Percentiles rank a stretch among this genome's conserved stretches.
These are phyloP conservation scores for Meiosimyza platycephala DNA, from an alignment of 2,888 invertebrate genomes.

Conservation along the genomic window DNA sequence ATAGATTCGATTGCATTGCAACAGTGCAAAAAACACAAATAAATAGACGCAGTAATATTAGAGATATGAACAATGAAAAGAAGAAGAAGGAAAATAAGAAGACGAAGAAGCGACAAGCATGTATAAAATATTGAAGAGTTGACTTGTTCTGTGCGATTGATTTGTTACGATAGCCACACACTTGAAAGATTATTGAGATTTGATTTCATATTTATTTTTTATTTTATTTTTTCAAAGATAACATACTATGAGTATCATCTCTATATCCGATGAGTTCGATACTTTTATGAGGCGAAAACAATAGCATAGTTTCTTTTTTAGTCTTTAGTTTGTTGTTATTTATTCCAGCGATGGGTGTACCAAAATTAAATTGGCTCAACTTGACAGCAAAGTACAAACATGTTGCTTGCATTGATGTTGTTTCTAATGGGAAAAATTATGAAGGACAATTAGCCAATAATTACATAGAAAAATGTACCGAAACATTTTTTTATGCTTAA, in stretches of 20 bases:
- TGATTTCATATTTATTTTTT: not conserved
- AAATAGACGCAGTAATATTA: slow-evolving; percentile 24
- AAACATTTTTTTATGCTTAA: no score
- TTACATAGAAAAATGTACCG: no score
- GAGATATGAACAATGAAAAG: not conserved
- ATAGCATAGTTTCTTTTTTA: slow-evolving; percentile 25
- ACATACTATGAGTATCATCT: slow-evolving; percentile 8
- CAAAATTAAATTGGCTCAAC: no score
- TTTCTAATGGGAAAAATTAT: no score
- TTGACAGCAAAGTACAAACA: no score
- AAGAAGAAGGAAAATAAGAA: not conserved
- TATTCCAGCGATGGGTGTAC: not conserved
- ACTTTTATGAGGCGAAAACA: not conserved
- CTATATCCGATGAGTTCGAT: slow-evolving; percentile 31
- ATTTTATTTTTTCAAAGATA: slow-evolving; percentile 28
- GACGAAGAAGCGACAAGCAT: not conserved
- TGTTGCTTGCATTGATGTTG: no score
- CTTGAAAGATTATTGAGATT: no score
- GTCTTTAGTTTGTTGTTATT: not conserved
- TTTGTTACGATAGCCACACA: slow-evolving; percentile 11
- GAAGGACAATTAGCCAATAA: no score
- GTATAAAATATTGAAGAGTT: not conserved
- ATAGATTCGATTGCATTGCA: slow-evolving; percentile 43
- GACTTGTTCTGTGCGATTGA: slow-evolving; percentile 10
- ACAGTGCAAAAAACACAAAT: not conserved